These are phyloP conservation scores for Drosophila nr. medialis DNA, from an alignment of 2,888 invertebrate genomes.

Conservation along the genomic window DNA sequence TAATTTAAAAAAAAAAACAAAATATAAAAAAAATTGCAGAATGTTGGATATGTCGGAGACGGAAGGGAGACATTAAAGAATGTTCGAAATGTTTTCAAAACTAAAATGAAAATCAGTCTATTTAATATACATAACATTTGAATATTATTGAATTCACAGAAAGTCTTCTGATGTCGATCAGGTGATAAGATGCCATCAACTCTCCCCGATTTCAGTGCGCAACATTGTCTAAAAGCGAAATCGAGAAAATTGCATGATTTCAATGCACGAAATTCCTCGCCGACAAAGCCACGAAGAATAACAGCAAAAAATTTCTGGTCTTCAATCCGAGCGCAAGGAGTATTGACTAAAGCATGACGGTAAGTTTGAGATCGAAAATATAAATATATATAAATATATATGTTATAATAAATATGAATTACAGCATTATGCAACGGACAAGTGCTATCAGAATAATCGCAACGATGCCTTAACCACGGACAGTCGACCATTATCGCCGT, in stretches of 20 bases:
- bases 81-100: too few species aligned
- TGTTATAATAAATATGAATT: conserved; percentile 22
- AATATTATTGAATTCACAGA: conserved; percentile 1
- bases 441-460: conserved; percentile 83
- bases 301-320: not conserved
- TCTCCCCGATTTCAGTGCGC: conserved; percentile 12
- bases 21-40: too few species aligned
- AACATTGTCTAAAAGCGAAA: conserved; percentile 12
- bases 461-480: conserved; percentile 92
- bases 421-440: conserved; percentile 81
- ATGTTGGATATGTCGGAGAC: too few species aligned
- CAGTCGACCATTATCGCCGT: conserved; percentile 87
- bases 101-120: too few species aligned
- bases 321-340: conserved; percentile 5
- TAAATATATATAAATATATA: too few species aligned
- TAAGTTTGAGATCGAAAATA: conserved; percentile 1
- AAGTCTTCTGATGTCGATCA: conserved; percentile 26
- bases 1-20: too few species aligned
- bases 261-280: conserved; percentile 24
- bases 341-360: conserved; percentile 54
- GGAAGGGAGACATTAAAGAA: too few species aligned
- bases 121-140: too few species aligned
- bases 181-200: conserved; percentile 36
- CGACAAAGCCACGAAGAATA: not conserved
- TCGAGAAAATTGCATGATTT: conserved; percentile 7